These are phyloP conservation scores for Mimachlamys varia DNA, from an alignment of 2,888 invertebrate species.

Conservation along the genomic window DNA sequence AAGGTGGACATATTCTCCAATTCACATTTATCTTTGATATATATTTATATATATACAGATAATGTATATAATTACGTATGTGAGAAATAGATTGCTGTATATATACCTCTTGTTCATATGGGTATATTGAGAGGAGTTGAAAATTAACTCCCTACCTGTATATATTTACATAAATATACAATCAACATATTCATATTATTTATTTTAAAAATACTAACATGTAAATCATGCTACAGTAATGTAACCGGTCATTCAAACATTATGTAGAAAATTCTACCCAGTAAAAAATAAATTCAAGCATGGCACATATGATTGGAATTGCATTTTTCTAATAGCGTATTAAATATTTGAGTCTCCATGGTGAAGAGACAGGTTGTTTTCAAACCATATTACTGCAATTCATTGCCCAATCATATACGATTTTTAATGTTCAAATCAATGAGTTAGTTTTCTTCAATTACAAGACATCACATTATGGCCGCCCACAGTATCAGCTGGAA, in stretches of 20 bases:
- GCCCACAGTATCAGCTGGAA: constrained; percentile 61
- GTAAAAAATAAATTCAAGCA: background rate
- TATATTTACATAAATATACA: constrained; percentile 31
- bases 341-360: background rate
- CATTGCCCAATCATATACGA: constrained; percentile 19
- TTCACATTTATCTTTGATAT: background rate
- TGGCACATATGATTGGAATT: constrained; percentile 10
- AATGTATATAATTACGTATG: background rate
- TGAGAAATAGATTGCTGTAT: background rate
- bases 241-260: constrained; percentile 23
- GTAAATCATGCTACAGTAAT: background rate
- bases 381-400: constrained; percentile 19
- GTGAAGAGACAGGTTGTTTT: constrained; percentile 28
- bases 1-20: background rate
- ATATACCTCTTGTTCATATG: background rate
- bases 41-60: background rate
- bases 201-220: background rate
- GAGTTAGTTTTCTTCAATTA: constrained; percentile 12
- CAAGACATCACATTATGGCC: constrained; percentile 72
- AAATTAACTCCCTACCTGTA: background rate
- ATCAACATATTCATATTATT: background rate
- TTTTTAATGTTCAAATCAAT: background rate
- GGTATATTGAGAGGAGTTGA: constrained; percentile 2
- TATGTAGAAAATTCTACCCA: background rate
- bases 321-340: background rate